Evolutionary conservation across 2,888 invertebrate genomes (phyloP).

Genomic region (Pristionchus mayeri): DNA sequence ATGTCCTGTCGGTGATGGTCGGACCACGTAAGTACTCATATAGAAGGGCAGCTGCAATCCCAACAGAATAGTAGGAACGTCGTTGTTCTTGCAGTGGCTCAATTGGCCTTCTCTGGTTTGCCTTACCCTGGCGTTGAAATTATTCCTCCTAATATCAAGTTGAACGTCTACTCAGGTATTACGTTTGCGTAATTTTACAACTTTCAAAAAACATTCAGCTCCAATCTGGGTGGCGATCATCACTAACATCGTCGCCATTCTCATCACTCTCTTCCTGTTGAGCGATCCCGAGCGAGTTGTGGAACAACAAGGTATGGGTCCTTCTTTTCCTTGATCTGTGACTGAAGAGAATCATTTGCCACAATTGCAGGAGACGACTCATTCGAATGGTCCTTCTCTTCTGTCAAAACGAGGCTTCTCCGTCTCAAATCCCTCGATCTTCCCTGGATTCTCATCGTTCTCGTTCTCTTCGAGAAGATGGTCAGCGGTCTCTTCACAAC

Average conservation of each 20-base stretch:
- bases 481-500: neutral
- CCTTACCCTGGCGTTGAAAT: neutral
- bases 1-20: neutral
- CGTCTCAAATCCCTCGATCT: neutral
- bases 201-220: neutral
- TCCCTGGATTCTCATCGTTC: neutral
- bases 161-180: slow-evolving; percentile 22
- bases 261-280: neutral
- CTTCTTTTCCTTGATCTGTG: neutral
- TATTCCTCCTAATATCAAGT: neutral
- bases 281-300: neutral
- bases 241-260: neutral
- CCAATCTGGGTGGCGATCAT: neutral
- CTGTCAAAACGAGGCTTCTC: neutral
- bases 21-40: neutral
- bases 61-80: neutral
- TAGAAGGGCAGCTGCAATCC: neutral
- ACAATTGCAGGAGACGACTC: neutral
- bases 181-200: too few relatives aligned
- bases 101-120: neutral
- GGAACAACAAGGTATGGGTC: neutral
- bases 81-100: neutral
- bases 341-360: neutral
- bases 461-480: slow-evolving; percentile 22
- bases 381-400: neutral